phyloP scores from a whole-genome alignment of 2,113 vertebrate genomes.

The Sander lucioperca region DNA sequence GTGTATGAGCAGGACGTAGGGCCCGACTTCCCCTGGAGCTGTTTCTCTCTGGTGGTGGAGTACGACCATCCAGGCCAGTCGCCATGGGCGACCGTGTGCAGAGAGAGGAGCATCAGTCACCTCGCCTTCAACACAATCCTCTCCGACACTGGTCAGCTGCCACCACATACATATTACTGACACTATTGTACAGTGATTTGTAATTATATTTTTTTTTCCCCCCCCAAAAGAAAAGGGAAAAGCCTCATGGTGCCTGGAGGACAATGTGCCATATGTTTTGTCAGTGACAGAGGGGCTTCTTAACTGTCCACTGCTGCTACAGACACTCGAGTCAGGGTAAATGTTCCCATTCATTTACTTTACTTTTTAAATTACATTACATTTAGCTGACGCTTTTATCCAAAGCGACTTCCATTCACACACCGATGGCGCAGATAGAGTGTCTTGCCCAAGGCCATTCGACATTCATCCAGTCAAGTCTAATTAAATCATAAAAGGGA shows the following conservation, averaged over 20 bases:
- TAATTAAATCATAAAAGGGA: background rate
- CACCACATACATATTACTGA: background rate
- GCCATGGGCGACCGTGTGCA: slow-evolving; percentile 87
- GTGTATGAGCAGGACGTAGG: slow-evolving; percentile 88
- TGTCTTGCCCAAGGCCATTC: too few species aligned
- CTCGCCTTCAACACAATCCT: slow-evolving; percentile 84
- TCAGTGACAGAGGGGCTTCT: slow-evolving; percentile 91
- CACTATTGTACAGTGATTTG: background rate
- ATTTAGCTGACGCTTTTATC: too few species aligned
- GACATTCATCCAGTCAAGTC: background rate
- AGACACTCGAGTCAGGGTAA: slow-evolving; percentile 91
- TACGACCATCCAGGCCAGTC: slow-evolving; percentile 88
- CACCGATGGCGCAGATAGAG: too few species aligned
- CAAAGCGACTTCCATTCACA: too few species aligned
- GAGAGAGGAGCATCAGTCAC: slow-evolving; percentile 84
- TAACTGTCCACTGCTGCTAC: slow-evolving; percentile 86
- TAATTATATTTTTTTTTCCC: background rate
- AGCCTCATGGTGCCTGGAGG: slow-evolving; percentile 77
- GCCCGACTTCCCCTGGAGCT: slow-evolving; percentile 90
- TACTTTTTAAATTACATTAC: too few species aligned
- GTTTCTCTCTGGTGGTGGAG: slow-evolving; percentile 91
- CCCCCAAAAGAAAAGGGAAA: slow-evolving; percentile 18
- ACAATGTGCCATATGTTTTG: slow-evolving; percentile 88
- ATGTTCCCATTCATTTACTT: slow-evolving; percentile 16
- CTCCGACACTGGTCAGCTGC: slow-evolving; percentile 72